Base-by-base conservation (phyloP, 2,888 invertebrate genomes). In the Molanna angustata region DNA sequence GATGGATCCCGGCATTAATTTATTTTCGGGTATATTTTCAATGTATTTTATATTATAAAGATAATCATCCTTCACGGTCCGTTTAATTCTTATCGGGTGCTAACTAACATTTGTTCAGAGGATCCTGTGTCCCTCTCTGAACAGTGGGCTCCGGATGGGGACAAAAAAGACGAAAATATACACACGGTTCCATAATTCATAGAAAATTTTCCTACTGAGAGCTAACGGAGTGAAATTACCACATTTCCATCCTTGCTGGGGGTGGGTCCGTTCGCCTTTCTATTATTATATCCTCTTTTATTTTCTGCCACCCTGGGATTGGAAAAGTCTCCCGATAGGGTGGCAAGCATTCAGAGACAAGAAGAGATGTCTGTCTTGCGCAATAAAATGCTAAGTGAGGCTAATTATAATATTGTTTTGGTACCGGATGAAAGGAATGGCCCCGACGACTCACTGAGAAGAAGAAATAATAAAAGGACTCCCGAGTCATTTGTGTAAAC, bases 381-480 rank as follows among this genome's bases (percentile, higher is more conserved):
- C 35, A 45, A 46, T 40, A 45, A 52, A 49, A 54, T 49, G 55
- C 55, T 58, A 58, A 58, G 58, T 58, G 58, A 58, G 58, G 55
- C 58, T 58, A 58, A 58, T 58, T 58, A 55, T 58, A 55, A 58
- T 58, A 58, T 58, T 58, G 58, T 58, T 58, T 58, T 52, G 52
- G 55, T 50, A 33, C 27, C 55, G 55, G 35, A 50, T 53, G 55
- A 54, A 57, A 54, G 43, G 52, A 52, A 37, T 41, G 31, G 32
- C 52, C 58, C 55, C 46, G 45, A 19, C 33, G 49, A 37, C 33
- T 43, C 37, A 48, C 44, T 53, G 33, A 18, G 39, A 51, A 51
- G 49, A 52, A 50, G 40, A 51, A 57, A 57, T 54, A 57, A 57
- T 57, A 49, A 54, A 57, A 54, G 44, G 42, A 18, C 33, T n/a